Evolutionary conservation across 2,888 invertebrate species (phyloP), one percentile per base, ranked within the genome.

Genomic region (Macrophya annulata): DNA sequence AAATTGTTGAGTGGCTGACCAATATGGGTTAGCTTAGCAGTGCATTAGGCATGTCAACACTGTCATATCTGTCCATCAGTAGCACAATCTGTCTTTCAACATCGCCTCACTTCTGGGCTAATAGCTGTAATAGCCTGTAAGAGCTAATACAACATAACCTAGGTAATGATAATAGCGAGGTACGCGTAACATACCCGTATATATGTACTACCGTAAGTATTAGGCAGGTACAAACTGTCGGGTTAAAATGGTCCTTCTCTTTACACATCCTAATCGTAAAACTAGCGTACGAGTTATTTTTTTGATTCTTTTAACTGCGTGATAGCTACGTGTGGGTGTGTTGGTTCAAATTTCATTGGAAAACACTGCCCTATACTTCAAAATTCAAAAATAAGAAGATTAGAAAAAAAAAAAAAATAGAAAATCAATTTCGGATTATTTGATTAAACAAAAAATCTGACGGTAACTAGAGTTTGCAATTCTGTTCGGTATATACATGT

Each of bases 11-110:
- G 82, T 83, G 82, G 21, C 82, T n/a, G 68, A 83, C 82, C 82
- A 83, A 83, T 83, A 83, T 82, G 71, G 72, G 45, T 84, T 86
- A 86, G 87, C 85, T 84, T 84, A 87, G 87, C 86, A 88, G 89
- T 92, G 90, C 92, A 92, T 92, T 92, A 92, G 89, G 88, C 90
- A 87, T 91, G 92, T 91, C 90, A 92, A 92, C 90, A 92, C 79
- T 83, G 77, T 86, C 87, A 84, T 92, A 91, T 91, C 91, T 90
- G 84, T 71, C 86, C 86, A 87, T 88, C 87, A 84, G 84, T 77
- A 86, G 87, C 85, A 86, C 90, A 90, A 90, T 91, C 90, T 91
- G 89, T 88, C 87, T 90, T 89, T 89, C 87, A 85, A 87, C 86
- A 79, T 86, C 55, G 68, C 55, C 65, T 74, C 48, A 43, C 37